Evolutionary conservation across 2,888 invertebrate species (phyloP).

Genomic region (Cremastinae sp.): DNA sequence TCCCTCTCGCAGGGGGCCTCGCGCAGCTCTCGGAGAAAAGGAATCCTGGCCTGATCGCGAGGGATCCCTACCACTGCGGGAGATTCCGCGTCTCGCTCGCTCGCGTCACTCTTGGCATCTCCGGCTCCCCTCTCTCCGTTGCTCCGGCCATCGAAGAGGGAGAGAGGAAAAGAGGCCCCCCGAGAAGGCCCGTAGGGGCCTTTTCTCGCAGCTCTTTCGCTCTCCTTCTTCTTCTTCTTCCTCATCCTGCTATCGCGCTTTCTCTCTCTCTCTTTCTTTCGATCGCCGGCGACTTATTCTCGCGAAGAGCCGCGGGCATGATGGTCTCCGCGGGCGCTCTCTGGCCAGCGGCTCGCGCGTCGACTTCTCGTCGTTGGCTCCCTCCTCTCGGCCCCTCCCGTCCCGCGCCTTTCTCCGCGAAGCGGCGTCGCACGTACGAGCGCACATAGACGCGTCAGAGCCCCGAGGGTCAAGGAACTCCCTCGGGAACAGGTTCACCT

Average conservation of each 20-base stretch:
- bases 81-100: slow-evolving; percentile 49
- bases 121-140: slow-evolving; percentile 25
- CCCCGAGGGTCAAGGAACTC: slow-evolving; percentile 80
- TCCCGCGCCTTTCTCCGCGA: slow-evolving; percentile 29
- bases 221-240: too few relatives aligned
- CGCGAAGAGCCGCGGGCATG: slow-evolving; percentile 75
- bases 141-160: slow-evolving; percentile 9
- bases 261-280: slow-evolving; percentile 46
- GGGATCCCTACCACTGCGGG: too few relatives aligned
- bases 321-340: slow-evolving; percentile 72
- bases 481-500: slow-evolving; percentile 81
- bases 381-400: slow-evolving; percentile 13
- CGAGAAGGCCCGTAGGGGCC: slow-evolving; percentile 38
- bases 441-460: slow-evolving; percentile 58
- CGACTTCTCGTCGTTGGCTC: slow-evolving; percentile 38
- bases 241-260: slow-evolving; percentile 60
- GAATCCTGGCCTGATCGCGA: slow-evolving; percentile 43
- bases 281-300: too few relatives aligned
- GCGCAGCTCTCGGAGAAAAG: slow-evolving; percentile 34
- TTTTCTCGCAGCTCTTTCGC: slow-evolving; percentile 40
- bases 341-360: slow-evolving; percentile 58
- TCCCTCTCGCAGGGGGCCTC: slow-evolving; percentile 48
- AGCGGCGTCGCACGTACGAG: slow-evolving; percentile 9
- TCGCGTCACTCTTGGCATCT: slow-evolving; percentile 54
- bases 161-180: slow-evolving; percentile 36